Evolutionary conservation across 1,140 invertebrate genomes (phyloP), one percentile per base, ranked within the genome.

Genomic region (Polyergus mexicanus): DNA sequence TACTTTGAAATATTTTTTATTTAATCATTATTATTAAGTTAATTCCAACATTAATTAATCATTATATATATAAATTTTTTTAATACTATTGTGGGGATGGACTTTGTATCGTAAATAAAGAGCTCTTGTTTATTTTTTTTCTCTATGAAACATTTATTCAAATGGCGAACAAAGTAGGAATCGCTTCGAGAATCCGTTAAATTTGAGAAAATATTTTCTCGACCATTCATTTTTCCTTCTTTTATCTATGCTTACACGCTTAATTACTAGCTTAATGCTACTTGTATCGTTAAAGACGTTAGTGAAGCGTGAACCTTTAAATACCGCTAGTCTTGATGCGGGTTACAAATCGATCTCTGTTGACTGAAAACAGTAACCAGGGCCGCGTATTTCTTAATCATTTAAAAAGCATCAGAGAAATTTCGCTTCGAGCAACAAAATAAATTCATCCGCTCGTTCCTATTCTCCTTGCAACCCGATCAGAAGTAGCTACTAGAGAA

Each of bases 291-390:
- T 92, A 93, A 81, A 95, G 90, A 95, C 92, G 93, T 95, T 95
- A 95, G 93, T 95, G 92, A 95, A 94, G 94, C 93, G 92, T 94
- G 93, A 95, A 93, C 93, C 91, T 94, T 93, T 94, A 95, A 94
- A 94, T 95, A 95, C 86, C 90, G 94, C 94, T 94, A 95, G 94
- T 95, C 94, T 95, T 94, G 94, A 95, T 93, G 81, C 93, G 89
- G 93, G 93, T 95, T 95, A 95, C 94, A 95, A 94, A 90, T 93
- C 71, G 74, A 90, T 81, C 76, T 87, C 83, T 85, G 66, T 71
- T 71, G 77, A 88, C 54, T 44, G 66, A 44, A 85, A 85, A 60
- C 71, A 74, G 35, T 65, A 11, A 41, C 10, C 68, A 77, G 38
- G 11, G 44, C 28, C 25, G 41, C 56, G n/a, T n/a, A 28, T 56